phyloP scores from a whole-genome alignment of 2,888 invertebrate genomes.

The Drosophila infuscata region DNA sequence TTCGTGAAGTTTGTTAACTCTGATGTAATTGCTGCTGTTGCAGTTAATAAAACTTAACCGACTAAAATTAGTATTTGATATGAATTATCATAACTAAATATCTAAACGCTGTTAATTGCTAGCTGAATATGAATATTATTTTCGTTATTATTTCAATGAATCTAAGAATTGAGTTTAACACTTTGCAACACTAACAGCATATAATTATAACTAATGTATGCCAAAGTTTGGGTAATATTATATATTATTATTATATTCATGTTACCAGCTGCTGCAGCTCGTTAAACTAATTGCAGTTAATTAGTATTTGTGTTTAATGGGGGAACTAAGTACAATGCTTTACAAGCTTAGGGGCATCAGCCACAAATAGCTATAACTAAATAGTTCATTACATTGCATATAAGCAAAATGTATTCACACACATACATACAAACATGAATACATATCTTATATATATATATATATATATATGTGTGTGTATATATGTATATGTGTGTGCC shows the following conservation, averaged over 20 bases:
- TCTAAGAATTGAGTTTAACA: neutral
- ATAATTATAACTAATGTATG: neutral
- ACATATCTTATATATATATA: neutral
- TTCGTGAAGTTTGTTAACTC: neutral
- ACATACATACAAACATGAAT: neutral
- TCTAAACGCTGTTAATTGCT: neutral
- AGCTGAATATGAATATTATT: neutral
- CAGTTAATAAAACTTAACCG: neutral
- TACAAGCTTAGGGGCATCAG: neutral
- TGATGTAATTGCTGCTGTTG: neutral
- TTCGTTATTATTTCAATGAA: neutral
- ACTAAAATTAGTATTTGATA: neutral
- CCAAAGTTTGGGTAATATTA: neutral
- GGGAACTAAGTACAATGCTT: neutral
- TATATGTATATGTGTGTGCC: neutral
- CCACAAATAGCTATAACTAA: neutral
- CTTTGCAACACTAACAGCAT: neutral
- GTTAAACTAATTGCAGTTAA: conserved; percentile 15
- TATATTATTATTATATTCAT: neutral
- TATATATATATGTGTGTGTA: neutral
- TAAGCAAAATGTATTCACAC: neutral
- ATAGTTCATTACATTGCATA: neutral
- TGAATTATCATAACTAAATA: neutral
- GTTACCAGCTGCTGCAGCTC: neutral
- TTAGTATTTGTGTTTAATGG: neutral